A percentile compares a stretch with the other conserved stretches of the same genome.
These are phyloP conservation scores for Nemoura dubitans DNA, from an alignment of 2,888 invertebrate species.

Conservation along the genomic window DNA sequence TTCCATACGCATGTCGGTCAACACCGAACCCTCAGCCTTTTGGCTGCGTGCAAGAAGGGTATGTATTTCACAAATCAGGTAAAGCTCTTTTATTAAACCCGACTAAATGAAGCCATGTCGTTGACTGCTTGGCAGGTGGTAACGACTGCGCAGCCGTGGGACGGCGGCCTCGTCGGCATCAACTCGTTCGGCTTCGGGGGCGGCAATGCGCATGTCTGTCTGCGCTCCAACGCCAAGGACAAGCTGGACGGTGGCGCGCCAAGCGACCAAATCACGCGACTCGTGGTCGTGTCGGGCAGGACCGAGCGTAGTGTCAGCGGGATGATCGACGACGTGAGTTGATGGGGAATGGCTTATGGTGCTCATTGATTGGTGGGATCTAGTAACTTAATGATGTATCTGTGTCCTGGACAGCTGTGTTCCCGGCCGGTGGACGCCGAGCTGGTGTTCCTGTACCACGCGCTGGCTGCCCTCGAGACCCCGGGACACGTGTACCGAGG, in stretches of 20 bases:
- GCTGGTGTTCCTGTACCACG: slow-evolving; percentile 79
- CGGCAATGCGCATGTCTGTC: slow-evolving; percentile 59
- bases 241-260: slow-evolving; percentile 57
- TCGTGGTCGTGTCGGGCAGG: slow-evolving; percentile 61
- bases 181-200: slow-evolving; percentile 71
- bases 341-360: background rate
- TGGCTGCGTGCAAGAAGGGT: no score
- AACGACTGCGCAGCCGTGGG: slow-evolving; percentile 60
- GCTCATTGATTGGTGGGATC: no score
- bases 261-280: slow-evolving; percentile 53
- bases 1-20: no score
- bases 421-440: slow-evolving; percentile 73
- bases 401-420: slow-evolving; percentile 69
- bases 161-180: slow-evolving; percentile 63
- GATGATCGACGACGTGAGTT: slow-evolving; percentile 54
- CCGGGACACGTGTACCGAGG: slow-evolving; percentile 84
- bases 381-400: no score
- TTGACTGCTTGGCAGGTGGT: no score
- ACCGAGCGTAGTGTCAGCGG: slow-evolving; percentile 60
- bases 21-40: no score
- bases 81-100: no score
- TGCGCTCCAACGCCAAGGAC: slow-evolving; percentile 55
- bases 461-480: slow-evolving; percentile 75
- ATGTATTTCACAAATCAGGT: no score
- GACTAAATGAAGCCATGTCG: no score